phyloP scores from a whole-genome alignment of 2,113 vertebrate genomes.

The Ammodramus savannarum region DNA sequence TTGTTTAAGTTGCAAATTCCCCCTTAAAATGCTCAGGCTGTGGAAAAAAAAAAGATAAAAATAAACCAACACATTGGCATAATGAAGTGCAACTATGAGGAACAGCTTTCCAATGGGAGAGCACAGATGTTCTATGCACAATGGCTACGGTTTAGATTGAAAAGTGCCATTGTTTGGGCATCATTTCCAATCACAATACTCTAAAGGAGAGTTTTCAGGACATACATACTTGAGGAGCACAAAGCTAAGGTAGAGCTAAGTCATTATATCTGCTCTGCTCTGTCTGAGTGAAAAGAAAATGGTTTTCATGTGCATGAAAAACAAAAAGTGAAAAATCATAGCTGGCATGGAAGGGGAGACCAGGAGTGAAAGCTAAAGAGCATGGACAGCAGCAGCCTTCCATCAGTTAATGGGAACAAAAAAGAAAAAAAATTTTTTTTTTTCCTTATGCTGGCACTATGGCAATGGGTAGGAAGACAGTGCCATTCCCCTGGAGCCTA shows the following conservation, averaged over 20 bases:
- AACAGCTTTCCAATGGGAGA: conserved; percentile 25
- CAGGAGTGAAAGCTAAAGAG: background rate
- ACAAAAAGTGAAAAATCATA: background rate
- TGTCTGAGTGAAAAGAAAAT: background rate
- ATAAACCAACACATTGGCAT: background rate
- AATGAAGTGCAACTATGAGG: background rate
- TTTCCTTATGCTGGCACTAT: background rate
- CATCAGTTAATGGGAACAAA: background rate
- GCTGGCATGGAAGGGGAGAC: background rate
- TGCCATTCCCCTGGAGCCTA: background rate
- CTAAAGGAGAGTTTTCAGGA: background rate
- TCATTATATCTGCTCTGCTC: background rate
- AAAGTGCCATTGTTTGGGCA: background rate
- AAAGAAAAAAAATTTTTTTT: background rate
- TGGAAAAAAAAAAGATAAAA: background rate
- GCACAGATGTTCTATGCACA: background rate
- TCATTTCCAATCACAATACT: background rate
- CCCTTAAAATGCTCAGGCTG: background rate
- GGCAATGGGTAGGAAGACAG: rapidly evolving
- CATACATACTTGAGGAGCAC: background rate
- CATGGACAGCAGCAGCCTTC: background rate
- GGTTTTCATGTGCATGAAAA: background rate
- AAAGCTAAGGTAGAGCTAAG: background rate
- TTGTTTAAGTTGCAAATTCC: background rate
- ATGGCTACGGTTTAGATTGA: background rate